Base-by-base conservation (phyloP, 2,797 vertebrate species). In the Jordanella pulchra region DNA sequence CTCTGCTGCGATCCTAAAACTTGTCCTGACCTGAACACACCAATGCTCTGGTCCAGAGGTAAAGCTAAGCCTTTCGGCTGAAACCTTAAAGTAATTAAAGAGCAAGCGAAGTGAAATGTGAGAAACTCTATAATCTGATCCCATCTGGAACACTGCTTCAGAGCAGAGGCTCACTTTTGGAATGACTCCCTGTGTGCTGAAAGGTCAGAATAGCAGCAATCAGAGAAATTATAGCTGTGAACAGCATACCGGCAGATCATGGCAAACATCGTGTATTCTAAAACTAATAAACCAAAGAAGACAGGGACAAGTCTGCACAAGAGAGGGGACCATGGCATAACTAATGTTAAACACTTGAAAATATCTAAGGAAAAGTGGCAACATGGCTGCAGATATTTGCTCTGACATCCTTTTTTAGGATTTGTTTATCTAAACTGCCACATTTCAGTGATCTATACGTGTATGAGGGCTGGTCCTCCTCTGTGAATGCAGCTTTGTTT, bases 401-500 rank as follows among this genome's bases (percentile, higher is more conserved):
- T 39, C 35, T 7, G 35, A 39, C 9, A 7, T 39, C 35, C 9
- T 39, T 66, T 84, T 55, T 44, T 69, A 28, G 12, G 44, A 74
- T 83, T 70, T 76, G 47, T 68, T 72, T 77, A 48, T 39, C 35
- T 39, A 39, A 39, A 5, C 35, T 4, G 35, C 80, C 74, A 45
- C 0, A 14, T 60, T 75, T 44, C 56, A 78, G 58, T 39, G 72
- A 65, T 53, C n/a, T 28, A 28, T 23, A 18, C 9, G 23, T 68
- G 50, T 42, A 39, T 39, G 45, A 32, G 54, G 56, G 73, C 75
- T 51, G 1, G 51, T 64, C 75, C 81, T 84, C 76, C 30, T 69
- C 69, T 54, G 11, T 35, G 47, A 4, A 67, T 87, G 84, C 95
- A 95, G 95, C 67, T 83, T 94, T 93, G 89, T 91, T 90, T 89